Evolutionary conservation across 37 sponge, comb jelly and placozoan species (phyloP), one percentile per base, ranked within the genome.

Genomic region (Chondrilla cf. caribensis): DNA sequence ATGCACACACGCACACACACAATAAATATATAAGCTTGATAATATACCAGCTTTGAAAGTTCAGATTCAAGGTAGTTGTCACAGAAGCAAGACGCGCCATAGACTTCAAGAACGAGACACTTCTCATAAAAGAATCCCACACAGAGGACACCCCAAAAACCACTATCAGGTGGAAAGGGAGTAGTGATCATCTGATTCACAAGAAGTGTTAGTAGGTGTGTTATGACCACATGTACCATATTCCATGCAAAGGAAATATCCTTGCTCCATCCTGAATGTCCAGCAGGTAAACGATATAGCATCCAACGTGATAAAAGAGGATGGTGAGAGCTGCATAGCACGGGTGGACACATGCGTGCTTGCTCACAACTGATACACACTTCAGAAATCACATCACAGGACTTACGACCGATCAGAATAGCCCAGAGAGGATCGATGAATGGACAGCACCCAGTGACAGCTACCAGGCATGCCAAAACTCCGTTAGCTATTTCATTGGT

Each of bases 401-500:
- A 65, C 72, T 35, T 35, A 93, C 94, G 59, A 81, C 94, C 94
- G 70, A 93, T 93, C 36, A 86, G 81, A 18, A 90, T 11, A 22
- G 91, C 88, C 67, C 78, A 90, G 0, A 54, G 70, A 18, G 94
- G 88, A 18, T 87, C 86, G n/a, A 94, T 84, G 66, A 90, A 94
- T 6, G 91, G 86, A 67, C 94, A 94, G 66, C 91, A 90, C 9
- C 89, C 89, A 58, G 94, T 94, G 70, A 94, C 88, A 1, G 94
- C 90, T 62, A 94, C 94, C 58, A 94, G 86, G 8, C 67, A 81
- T 0, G 87, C 94, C 15, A 94, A 77, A 38, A 94, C 83, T 11
- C 81, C 88, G 44, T 94, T 94, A 79, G 94, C 94, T 70, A 94
- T 94, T 83, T 94, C 94, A 37, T 94, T 94, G 38, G 91, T 59